phyloP scores from a whole-genome alignment of 1,140 invertebrate genomes.

The Gyrodactylus salaris region DNA sequence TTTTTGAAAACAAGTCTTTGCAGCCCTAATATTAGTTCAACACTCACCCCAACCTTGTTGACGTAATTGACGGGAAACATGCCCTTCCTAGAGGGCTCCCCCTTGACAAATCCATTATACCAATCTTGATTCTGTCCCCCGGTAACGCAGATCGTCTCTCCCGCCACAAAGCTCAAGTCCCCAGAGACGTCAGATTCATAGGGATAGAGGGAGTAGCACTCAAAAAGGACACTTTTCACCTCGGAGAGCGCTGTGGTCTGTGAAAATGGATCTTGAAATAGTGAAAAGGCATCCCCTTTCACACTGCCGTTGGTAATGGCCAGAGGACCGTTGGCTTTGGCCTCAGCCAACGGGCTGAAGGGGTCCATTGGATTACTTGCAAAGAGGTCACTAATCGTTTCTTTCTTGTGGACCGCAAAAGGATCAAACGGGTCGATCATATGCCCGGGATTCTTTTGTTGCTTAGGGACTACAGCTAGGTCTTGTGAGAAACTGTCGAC shows the following conservation, averaged over 20 bases:
- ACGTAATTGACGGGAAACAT: background rate
- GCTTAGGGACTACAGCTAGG: background rate
- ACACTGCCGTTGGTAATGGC: background rate
- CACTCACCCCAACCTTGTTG: background rate
- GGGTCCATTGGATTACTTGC: background rate
- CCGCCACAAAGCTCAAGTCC: slow-evolving; percentile 57
- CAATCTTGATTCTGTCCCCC: slow-evolving; percentile 9
- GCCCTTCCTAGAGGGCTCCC: background rate
- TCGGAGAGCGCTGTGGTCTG: background rate
- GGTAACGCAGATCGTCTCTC: slow-evolving; percentile 36
- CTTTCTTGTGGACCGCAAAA: background rate
- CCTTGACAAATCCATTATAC: background rate
- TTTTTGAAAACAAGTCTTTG: background rate
- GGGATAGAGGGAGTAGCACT: slow-evolving; percentile 30
- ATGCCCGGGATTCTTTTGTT: background rate
- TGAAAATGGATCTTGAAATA: too few species aligned
- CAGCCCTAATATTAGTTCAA: background rate
- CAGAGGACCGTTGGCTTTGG: background rate
- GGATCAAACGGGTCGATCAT: background rate
- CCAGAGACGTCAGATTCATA: slow-evolving; percentile 45
- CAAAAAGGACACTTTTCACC: background rate
- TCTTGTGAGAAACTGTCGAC: background rate
- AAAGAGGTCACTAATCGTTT: background rate
- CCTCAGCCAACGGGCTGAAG: background rate
- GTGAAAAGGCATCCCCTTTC: background rate